These are phyloP conservation scores for Anodontia alba DNA, from an alignment of 2,888 invertebrate genomes.

Conservation along the genomic window DNA sequence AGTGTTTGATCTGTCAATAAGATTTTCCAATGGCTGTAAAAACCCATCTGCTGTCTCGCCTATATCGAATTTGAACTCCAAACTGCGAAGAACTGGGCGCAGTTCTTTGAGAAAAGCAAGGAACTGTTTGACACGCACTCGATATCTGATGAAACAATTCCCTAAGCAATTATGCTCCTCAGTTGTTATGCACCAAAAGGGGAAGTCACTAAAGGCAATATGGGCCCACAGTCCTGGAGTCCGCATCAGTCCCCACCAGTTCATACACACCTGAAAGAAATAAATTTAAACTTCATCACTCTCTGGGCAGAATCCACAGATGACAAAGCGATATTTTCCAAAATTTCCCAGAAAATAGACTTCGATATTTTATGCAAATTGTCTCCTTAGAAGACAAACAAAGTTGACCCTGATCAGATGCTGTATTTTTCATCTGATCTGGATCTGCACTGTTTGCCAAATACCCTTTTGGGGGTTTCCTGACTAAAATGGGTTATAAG, in stretches of 20 bases:
- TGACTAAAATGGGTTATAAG: too few species aligned
- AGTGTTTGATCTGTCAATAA: constrained; percentile 68
- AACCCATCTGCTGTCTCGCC: constrained; percentile 79
- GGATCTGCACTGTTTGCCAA: too few species aligned
- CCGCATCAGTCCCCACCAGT: constrained; percentile 76
- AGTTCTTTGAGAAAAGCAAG: constrained; percentile 72
- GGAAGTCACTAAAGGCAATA: constrained; percentile 80
- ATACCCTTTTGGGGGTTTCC: too few species aligned
- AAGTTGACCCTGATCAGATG: too few species aligned
- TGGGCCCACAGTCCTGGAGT: constrained; percentile 79
- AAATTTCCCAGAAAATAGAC: too few species aligned
- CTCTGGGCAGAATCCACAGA: too few species aligned
- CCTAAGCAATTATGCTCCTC: constrained; percentile 65
- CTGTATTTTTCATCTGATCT: too few species aligned
- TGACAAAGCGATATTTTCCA: too few species aligned
- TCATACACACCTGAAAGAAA: constrained; percentile 72
- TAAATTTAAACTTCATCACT: too few species aligned
- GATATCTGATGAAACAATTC: constrained; percentile 78
- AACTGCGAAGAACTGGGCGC: constrained; percentile 72
- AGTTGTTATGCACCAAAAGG: constrained; percentile 73
- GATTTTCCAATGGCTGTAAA: constrained; percentile 73
- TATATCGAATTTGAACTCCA: constrained; percentile 84
- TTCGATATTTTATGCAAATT: too few species aligned
- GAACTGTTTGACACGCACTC: constrained; percentile 77
- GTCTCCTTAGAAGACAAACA: too few species aligned